Evolutionary conservation across 2,797 vertebrate genomes (phyloP).

Genomic region (Mus caroli): DNA sequence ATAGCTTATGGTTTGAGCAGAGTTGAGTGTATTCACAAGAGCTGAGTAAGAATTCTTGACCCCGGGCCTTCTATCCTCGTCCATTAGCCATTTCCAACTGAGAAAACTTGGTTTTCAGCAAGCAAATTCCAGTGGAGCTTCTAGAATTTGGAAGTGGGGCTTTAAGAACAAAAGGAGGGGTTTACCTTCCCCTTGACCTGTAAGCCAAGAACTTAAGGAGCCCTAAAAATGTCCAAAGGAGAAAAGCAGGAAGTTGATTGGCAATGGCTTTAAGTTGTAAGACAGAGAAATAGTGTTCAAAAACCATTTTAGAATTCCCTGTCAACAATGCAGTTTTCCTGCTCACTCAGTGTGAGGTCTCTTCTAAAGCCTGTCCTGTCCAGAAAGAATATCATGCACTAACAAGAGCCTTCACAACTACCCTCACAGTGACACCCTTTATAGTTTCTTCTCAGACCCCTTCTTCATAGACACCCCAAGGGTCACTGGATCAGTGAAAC

Average conservation of each 20-base stretch:
- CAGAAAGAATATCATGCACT: background rate
- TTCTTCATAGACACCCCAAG: background rate
- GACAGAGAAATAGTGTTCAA: constrained; percentile 10
- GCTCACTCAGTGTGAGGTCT: background rate
- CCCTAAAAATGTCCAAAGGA: constrained; percentile 23
- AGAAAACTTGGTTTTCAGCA: background rate
- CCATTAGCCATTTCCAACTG: background rate
- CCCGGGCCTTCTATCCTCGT: background rate
- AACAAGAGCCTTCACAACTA: background rate
- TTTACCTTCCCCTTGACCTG: background rate
- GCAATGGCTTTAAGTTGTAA: background rate
- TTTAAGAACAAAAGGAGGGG: background rate
- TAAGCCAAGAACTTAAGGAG: background rate
- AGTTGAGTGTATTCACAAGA: background rate
- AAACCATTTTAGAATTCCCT: constrained; percentile 28
- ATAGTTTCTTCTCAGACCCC: background rate
- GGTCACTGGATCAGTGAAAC: background rate
- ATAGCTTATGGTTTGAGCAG: constrained; percentile 25
- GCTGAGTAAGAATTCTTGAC: constrained; percentile 18
- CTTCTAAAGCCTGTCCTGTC: constrained; percentile 32
- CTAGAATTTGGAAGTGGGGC: background rate
- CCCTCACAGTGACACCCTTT: background rate
- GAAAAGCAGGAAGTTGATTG: background rate
- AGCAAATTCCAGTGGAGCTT: background rate
- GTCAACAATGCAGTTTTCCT: background rate